Percentiles rank a stretch among this genome's conserved stretches.
These are phyloP conservation scores for Ploceus nigricollis DNA, from an alignment of 2,113 vertebrate genomes.

Conservation along the genomic window DNA sequence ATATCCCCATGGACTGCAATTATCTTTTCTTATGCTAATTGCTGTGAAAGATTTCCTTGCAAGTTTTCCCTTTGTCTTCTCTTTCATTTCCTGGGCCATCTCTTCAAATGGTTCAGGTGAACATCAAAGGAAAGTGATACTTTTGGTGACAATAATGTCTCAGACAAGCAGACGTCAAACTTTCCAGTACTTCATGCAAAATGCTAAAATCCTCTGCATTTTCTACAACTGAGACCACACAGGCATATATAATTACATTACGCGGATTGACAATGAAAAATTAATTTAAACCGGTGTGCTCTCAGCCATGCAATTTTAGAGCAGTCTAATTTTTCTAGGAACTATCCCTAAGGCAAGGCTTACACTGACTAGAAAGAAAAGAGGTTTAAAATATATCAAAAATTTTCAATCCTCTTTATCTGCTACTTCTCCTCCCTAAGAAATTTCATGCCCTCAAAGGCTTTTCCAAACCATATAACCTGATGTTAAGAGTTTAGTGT, in stretches of 20 bases:
- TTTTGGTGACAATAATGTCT: not conserved
- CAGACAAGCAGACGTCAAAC: not conserved
- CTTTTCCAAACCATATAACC: not conserved
- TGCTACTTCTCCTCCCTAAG: not conserved
- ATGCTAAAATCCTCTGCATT: not conserved
- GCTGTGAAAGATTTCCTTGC: not conserved
- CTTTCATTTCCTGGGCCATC: not conserved
- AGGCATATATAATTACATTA: not conserved
- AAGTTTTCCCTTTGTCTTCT: not conserved
- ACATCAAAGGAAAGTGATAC: not conserved
- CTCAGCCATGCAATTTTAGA: not conserved
- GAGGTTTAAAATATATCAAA: not conserved
- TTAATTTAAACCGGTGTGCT: not conserved
- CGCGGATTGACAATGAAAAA: not conserved
- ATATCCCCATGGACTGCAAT: not conserved
- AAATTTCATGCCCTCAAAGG: not conserved
- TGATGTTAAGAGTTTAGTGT: not conserved
- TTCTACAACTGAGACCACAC: not conserved
- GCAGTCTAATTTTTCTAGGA: conserved; percentile 8
- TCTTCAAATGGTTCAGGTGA: not conserved
- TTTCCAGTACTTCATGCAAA: not conserved
- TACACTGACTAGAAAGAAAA: not conserved
- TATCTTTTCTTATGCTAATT: not conserved
- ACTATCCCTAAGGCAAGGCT: not conserved
- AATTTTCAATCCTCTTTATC: not conserved